phyloP scores from a whole-genome alignment of 2,797 vertebrate genomes.

The Lophotriccus pileatus region DNA sequence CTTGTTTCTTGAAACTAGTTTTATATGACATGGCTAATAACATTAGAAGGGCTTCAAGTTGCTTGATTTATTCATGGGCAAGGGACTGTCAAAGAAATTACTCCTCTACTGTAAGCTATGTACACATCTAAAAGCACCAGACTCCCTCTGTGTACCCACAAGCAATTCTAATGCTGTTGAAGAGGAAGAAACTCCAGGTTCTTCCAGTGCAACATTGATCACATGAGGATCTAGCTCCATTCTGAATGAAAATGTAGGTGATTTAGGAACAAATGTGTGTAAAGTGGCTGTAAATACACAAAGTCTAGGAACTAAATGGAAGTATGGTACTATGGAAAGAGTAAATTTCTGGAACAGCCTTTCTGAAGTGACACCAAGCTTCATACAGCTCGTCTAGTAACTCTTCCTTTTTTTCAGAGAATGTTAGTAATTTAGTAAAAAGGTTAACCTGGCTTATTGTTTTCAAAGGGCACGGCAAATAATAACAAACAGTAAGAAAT shows the following conservation, averaged over 20 bases:
- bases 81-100: background rate
- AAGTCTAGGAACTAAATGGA: background rate
- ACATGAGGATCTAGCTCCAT: background rate
- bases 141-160: background rate
- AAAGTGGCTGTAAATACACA: background rate
- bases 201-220: background rate
- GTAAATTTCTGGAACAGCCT: background rate
- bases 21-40: background rate
- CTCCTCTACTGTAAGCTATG: accelerated
- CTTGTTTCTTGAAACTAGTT: background rate
- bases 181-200: background rate
- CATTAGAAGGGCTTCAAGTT: background rate
- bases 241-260: background rate
- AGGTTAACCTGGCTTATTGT: background rate
- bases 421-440: background rate
- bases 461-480: background rate
- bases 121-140: background rate
- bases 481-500: background rate
- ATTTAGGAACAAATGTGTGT: background rate
- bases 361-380: background rate
- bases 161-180: background rate
- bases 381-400: background rate
- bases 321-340: background rate
- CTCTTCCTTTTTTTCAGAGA: background rate
- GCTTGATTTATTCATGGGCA: background rate